Percentiles rank a stretch among this genome's conserved stretches.
phyloP scores from a whole-genome alignment of 2,797 vertebrate species.

The Iguana delicatissima region DNA sequence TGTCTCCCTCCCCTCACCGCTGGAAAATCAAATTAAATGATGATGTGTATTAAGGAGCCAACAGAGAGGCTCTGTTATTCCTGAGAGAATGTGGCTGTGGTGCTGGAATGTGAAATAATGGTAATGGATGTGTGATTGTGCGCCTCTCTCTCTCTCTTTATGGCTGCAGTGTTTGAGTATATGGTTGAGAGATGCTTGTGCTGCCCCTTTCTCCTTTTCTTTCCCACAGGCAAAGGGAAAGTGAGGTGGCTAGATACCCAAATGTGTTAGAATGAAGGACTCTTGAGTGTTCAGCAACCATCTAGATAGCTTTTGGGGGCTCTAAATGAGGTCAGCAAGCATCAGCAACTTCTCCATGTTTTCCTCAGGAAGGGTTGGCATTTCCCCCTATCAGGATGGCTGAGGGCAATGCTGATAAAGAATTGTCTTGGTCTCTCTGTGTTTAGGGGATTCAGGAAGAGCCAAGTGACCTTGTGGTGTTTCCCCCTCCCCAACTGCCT shows the following conservation, averaged over 20 bases:
- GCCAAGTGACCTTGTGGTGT: constrained; percentile 63
- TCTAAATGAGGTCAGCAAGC: constrained; percentile 72
- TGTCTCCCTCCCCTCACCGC: constrained; percentile 19
- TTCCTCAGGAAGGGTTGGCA: constrained; percentile 24
- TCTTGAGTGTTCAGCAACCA: constrained; percentile 22
- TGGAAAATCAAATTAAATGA: constrained; percentile 41
- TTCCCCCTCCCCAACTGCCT: not conserved
- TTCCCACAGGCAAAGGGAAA: constrained; percentile 20
- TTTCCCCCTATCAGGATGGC: constrained; percentile 1
- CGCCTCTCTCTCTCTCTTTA: not conserved
- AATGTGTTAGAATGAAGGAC: constrained; percentile 27
- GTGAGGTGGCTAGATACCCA: constrained; percentile 43
- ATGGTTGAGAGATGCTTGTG: constrained; percentile 27
- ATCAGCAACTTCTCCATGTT: constrained; percentile 69
- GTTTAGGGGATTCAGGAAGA: constrained; percentile 31
- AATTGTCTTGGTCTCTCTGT: constrained; percentile 12
- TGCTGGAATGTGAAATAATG: constrained; percentile 62
- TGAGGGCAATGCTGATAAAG: not conserved
- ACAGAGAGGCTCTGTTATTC: constrained; percentile 42
- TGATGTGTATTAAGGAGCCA: constrained; percentile 36
- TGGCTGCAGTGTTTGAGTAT: constrained; percentile 49
- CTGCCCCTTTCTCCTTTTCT: constrained; percentile 34
- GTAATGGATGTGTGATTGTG: constrained; percentile 8
- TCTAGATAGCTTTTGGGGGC: constrained; percentile 52
- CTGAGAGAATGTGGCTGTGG: constrained; percentile 52